These are phyloP conservation scores for Pachypsylla venusta DNA, from an alignment of 1,140 invertebrate species.

Conservation along the genomic window DNA sequence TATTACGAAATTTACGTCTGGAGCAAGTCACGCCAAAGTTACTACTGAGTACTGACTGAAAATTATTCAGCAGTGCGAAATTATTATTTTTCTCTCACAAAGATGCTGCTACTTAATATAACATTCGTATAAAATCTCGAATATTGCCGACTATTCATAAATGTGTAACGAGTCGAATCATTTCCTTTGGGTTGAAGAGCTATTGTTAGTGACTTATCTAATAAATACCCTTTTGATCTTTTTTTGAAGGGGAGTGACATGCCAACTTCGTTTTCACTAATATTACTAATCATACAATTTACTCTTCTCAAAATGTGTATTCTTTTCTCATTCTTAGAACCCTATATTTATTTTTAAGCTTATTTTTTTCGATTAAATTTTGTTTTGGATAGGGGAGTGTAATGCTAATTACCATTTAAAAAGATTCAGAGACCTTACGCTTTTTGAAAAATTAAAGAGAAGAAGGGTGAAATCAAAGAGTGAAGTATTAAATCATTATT, in stretches of 20 bases:
- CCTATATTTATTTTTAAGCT: background rate
- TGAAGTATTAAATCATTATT: background rate
- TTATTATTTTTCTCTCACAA: background rate
- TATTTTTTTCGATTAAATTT: background rate
- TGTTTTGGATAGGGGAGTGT: background rate
- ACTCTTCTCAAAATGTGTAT: background rate
- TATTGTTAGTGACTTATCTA: background rate
- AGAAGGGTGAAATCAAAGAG: background rate
- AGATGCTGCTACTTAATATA: background rate
- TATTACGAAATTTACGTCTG: background rate
- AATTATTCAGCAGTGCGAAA: constrained; percentile 7
- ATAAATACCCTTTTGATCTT: background rate
- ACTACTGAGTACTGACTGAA: background rate
- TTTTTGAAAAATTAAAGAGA: background rate
- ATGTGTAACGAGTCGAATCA: constrained; percentile 8
- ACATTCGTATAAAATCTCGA: constrained; percentile 3
- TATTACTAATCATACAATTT: background rate
- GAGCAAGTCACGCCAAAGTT: background rate
- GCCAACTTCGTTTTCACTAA: background rate
- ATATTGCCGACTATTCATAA: background rate
- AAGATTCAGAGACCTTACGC: background rate
- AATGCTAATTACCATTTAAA: background rate
- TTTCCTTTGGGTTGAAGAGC: background rate
- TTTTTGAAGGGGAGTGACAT: background rate
- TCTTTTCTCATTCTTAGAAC: background rate